Conservation (phyloP, 2,113 vertebrate species). For the Apaloderma vittatum region DNA sequence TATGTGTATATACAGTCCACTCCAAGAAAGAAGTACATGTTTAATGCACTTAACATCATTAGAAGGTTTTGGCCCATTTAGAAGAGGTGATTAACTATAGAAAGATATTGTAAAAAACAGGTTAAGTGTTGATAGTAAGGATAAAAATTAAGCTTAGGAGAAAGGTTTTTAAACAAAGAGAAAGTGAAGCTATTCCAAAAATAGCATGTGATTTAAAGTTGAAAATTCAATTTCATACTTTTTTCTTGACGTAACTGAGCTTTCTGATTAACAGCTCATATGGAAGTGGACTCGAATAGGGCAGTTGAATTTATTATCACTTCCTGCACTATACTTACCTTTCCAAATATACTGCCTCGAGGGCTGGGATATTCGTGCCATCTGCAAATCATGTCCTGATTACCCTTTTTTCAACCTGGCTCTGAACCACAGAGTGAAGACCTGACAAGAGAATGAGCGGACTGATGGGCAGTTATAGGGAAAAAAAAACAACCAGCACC, state of each 20-base stretch:
- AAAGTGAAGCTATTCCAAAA: neutral
- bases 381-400: slow-evolving; percentile 12
- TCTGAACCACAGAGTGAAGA: neutral
- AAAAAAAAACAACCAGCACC: neutral
- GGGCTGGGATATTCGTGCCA: neutral
- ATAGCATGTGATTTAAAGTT: neutral
- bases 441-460: neutral
- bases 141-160: neutral
- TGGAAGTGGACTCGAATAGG: neutral
- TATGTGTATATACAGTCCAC: neutral
- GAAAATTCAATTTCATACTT: neutral
- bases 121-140: neutral
- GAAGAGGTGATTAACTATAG: neutral
- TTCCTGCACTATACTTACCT: neutral
- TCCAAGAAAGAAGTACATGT: neutral
- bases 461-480: neutral
- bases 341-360: neutral
- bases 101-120: neutral
- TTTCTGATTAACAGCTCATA: neutral
- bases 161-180: neutral
- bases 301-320: neutral
- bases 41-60: neutral
- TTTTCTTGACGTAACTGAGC: neutral
- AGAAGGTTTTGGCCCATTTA: neutral
- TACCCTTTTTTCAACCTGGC: neutral